Percentiles rank a stretch among this genome's conserved stretches.
Conservation (phyloP, 2,797 vertebrate genomes). For the Acanthis flammea region DNA sequence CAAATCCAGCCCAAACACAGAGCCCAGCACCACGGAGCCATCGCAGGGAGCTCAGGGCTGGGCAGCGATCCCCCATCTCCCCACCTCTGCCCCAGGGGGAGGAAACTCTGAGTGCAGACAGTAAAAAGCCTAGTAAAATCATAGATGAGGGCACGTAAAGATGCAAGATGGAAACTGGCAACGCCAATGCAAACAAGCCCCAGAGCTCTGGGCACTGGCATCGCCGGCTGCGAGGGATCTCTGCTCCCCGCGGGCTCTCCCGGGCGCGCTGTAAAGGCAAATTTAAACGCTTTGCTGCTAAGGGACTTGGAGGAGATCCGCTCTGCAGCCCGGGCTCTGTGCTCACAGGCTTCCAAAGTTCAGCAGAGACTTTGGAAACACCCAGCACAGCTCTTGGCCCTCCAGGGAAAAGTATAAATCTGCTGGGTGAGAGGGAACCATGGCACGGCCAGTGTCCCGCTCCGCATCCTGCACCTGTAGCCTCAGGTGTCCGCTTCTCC, state of each 20-base stretch:
- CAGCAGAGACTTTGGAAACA: neutral
- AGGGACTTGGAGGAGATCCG: neutral
- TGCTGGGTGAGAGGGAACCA: neutral
- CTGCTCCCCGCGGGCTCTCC: neutral
- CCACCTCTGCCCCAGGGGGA: neutral
- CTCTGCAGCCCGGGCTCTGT: fast-evolving
- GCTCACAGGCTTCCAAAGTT: neutral
- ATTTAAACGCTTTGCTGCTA: neutral
- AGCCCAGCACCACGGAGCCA: fast-evolving
- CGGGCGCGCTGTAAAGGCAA: neutral
- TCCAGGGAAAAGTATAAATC: too few species aligned
- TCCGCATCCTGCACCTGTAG: neutral
- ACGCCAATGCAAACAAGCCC: neutral
- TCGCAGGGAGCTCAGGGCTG: neutral
- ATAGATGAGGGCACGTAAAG: neutral
- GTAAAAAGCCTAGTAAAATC: neutral
- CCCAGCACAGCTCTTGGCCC: neutral
- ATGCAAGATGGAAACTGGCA: neutral
- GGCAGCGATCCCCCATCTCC: fast-evolving
- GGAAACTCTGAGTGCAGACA: neutral
- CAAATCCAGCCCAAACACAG: neutral
- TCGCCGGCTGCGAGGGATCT: neutral
- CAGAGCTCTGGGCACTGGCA: neutral
- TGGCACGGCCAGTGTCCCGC: fast-evolving
- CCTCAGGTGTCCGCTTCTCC: neutral